Evolutionary conservation across 2,113 vertebrate species (phyloP).

Genomic region (Chrysemys picta): DNA sequence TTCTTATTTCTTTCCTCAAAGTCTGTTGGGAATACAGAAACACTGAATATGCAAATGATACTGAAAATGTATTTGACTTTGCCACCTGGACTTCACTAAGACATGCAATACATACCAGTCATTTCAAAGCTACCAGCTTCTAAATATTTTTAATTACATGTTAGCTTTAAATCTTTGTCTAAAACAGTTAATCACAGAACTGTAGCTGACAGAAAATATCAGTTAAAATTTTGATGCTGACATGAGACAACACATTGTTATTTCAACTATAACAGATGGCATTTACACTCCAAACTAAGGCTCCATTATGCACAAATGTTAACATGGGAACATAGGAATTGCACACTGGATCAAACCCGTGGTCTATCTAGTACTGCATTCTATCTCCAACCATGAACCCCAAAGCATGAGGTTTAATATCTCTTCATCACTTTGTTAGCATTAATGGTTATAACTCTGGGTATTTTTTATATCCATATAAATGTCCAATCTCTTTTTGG

Average conservation of each 20-base stretch:
- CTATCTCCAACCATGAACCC: not conserved
- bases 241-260: not conserved
- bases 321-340: constrained; percentile 21
- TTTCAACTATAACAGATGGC: not conserved
- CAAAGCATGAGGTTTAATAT: not conserved
- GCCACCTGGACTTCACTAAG: not conserved
- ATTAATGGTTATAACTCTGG: not conserved
- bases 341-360: not conserved
- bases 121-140: not conserved
- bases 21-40: not conserved
- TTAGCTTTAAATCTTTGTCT: constrained; percentile 11
- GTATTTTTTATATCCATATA: not conserved
- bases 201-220: not conserved
- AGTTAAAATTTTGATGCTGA: not conserved
- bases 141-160: not conserved
- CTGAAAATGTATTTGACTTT: not conserved
- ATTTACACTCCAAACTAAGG: not conserved
- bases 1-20: not conserved
- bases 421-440: not conserved
- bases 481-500: not conserved
- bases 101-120: not conserved
- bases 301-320: not conserved
- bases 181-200: not conserved
- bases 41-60: not conserved
- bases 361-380: not conserved